These are phyloP conservation scores for Blera fallax DNA, from an alignment of 2,888 invertebrate species.

Conservation along the genomic window DNA sequence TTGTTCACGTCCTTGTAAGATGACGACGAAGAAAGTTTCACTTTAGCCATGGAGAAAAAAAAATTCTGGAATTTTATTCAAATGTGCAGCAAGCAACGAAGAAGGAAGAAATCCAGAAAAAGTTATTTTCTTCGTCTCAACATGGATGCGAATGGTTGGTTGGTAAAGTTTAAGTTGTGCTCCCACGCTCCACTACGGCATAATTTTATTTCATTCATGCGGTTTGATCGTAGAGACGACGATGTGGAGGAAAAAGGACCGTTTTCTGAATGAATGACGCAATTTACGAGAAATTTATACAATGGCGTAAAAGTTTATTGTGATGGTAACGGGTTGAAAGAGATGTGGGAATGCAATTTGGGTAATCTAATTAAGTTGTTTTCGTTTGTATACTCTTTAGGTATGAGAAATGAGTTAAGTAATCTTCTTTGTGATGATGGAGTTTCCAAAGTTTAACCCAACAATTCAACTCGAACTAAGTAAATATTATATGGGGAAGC, in stretches of 20 bases:
- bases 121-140: constrained; percentile 16
- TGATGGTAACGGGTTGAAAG: not conserved
- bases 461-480: too few relatives aligned
- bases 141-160: constrained; percentile 25
- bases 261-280: constrained; percentile 38
- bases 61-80: constrained; percentile 61
- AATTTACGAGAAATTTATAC: constrained; percentile 36
- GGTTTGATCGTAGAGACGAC: not conserved
- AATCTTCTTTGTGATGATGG: not conserved
- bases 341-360: not conserved
- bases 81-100: constrained; percentile 27
- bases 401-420: not conserved
- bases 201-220: constrained; percentile 46
- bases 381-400: not conserved
- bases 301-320: constrained; percentile 27
- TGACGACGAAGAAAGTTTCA: constrained; percentile 59
- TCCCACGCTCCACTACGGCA: constrained; percentile 22
- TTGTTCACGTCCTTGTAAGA: constrained; percentile 64
- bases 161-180: constrained; percentile 30
- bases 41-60: constrained; percentile 13
- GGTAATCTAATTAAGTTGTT: constrained; percentile 16
- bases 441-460: too few relatives aligned
- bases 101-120: constrained; percentile 11
- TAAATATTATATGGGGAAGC: not conserved
- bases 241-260: not conserved